Conservation (phyloP, 2,888 invertebrate species). For the Cerastis rubricosa region DNA sequence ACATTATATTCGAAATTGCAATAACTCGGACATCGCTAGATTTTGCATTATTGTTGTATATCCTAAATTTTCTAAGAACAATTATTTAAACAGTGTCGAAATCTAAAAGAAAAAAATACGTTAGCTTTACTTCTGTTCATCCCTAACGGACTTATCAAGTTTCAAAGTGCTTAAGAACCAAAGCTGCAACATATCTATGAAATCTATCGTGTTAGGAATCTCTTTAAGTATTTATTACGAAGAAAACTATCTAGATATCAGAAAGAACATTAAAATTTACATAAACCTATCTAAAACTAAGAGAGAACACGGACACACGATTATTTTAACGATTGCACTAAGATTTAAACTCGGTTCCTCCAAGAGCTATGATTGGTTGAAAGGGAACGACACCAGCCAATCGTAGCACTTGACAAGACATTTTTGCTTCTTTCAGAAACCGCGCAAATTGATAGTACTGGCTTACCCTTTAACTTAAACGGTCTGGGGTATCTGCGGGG, state of each 20-base stretch:
- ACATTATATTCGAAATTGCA: slow-evolving; percentile 38
- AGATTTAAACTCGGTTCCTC: slow-evolving; percentile 18
- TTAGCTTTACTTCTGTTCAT: slow-evolving; percentile 12
- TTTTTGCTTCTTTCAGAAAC: slow-evolving; percentile 12
- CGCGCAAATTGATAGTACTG: background rate
- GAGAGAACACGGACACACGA: slow-evolving; percentile 45
- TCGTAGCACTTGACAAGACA: background rate
- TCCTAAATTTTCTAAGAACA: slow-evolving; percentile 10
- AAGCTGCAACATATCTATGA: slow-evolving; percentile 32
- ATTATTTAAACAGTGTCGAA: background rate
- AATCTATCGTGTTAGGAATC: slow-evolving; percentile 41
- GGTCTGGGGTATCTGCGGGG: background rate
- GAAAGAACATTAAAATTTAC: slow-evolving; percentile 55
- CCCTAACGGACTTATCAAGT: background rate
- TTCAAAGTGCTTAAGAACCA: slow-evolving; percentile 8
- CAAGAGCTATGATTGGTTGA: slow-evolving; percentile 9
- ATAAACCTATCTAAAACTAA: slow-evolving; percentile 48
- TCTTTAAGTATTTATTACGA: slow-evolving; percentile 31
- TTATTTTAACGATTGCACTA: slow-evolving; percentile 58
- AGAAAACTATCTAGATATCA: slow-evolving; percentile 30
- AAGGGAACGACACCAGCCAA: background rate
- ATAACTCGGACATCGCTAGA: slow-evolving; percentile 22
- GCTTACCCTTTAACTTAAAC: background rate
- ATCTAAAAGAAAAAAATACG: slow-evolving; percentile 21
- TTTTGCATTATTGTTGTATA: slow-evolving; percentile 2